Evolutionary conservation across 2,113 vertebrate genomes (phyloP).

Genomic region (Chloropsis hardwickii): DNA sequence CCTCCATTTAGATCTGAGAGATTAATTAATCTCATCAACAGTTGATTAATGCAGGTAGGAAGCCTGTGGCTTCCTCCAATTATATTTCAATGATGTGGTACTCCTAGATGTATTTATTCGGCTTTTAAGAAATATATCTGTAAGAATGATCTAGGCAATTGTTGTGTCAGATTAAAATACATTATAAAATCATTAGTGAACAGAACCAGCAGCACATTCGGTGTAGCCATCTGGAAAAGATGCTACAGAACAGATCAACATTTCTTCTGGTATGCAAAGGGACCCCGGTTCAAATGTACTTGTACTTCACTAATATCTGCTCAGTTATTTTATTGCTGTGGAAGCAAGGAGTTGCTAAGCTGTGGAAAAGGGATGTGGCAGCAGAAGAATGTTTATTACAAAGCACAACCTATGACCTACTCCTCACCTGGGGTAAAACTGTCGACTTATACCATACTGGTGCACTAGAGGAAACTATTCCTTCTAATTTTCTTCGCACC

Average conservation of each 20-base stretch:
- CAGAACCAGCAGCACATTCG: constrained; percentile 28
- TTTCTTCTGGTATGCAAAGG: background rate
- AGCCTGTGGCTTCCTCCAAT: constrained; percentile 47
- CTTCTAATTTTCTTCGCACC: background rate
- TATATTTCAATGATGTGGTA: constrained; percentile 18
- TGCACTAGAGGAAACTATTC: background rate
- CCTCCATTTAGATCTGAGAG: constrained; percentile 46
- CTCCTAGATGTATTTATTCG: constrained; percentile 15
- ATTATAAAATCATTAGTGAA: constrained; percentile 49
- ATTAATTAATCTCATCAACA: constrained; percentile 58
- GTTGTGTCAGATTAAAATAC: constrained; percentile 21
- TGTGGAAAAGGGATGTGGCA: background rate
- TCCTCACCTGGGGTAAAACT: background rate
- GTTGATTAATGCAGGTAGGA: constrained; percentile 62
- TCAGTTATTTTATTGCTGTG: background rate
- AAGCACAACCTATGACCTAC: background rate
- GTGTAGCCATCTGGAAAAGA: constrained; percentile 33
- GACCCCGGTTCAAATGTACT: background rate
- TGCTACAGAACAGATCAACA: background rate
- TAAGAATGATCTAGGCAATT: constrained; percentile 33
- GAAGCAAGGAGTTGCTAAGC: background rate
- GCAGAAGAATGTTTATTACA: background rate
- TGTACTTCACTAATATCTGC: background rate
- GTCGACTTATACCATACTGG: background rate
- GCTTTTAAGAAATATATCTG: constrained; percentile 30